These are phyloP conservation scores for Calliphora vicina DNA, from an alignment of 1,140 invertebrate species.

Conservation along the genomic window DNA sequence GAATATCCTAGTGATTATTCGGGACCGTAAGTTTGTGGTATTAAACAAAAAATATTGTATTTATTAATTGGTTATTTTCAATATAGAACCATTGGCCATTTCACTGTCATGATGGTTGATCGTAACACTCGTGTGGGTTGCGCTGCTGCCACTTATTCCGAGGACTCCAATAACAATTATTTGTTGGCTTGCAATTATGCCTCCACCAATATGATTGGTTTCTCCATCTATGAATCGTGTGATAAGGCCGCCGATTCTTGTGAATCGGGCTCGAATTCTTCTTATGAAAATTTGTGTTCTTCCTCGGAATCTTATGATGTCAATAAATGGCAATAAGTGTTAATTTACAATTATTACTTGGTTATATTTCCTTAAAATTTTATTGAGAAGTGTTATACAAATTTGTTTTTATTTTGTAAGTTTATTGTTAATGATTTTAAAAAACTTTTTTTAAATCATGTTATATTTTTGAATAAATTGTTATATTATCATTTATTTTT, in stretches of 20 bases:
- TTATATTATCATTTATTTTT: no score
- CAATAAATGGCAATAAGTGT: neutral
- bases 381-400: no score
- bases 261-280: constrained; percentile 48
- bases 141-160: constrained; percentile 29
- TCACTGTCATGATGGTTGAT: constrained; percentile 54
- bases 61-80: neutral
- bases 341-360: no score
- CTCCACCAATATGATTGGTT: constrained; percentile 49
- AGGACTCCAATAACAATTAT: neutral
- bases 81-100: constrained; percentile 50
- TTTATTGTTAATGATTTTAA: no score
- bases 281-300: constrained; percentile 49
- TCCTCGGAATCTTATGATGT: constrained; percentile 46
- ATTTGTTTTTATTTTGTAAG: no score
- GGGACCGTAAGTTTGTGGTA: constrained; percentile 24
- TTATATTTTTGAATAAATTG: no score
- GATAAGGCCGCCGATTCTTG: constrained; percentile 45
- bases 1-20: neutral
- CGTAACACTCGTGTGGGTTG: constrained; percentile 50
- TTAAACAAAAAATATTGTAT: no score
- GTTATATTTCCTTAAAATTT: no score
- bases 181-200: constrained; percentile 52
- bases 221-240: constrained; percentile 47
- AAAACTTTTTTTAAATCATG: no score